Base-by-base conservation (phyloP, 2,797 vertebrate species). In the Acipenser transmontanus region DNA sequence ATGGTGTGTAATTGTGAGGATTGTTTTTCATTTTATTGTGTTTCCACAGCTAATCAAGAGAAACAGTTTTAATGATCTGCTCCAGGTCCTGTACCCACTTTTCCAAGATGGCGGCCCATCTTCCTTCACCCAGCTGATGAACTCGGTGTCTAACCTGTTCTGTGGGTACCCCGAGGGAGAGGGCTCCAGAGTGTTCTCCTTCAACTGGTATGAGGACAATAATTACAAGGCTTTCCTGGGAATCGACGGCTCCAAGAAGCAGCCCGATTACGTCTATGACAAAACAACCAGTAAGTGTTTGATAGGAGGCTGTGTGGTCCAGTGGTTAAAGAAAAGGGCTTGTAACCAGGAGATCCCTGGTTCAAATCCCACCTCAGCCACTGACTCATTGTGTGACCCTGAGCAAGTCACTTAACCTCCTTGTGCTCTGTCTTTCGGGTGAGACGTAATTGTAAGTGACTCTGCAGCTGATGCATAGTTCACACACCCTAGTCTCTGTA, bases 161-260 rank as follows among this genome's bases (percentile, higher is more conserved):
- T 98, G 96, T 71, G 94, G 95, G 57, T 97, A 97, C 78, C 93
- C 91, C 1, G 94, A 95, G 72, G 93, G 91, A 66, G 92, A 92
- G 14, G 95, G 94, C 73, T 90, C 94, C 68, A 83, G 88, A 63
- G 93, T 98, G 56, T 81, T 93, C 73, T 98, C 96, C 68, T 95
- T 95, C 75, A 98, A 98, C 84, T 98, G 95, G 96, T 98, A 96
- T 6, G 95, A 98, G 84, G 95, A 98, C 83, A 97, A 96, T 69
- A 96, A 98, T 88, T 97, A 97, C 80, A 98, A 95, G 80, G 93
- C 88, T 69, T 98, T 98, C 83, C 89, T 98, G 71, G 95, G 95
- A 8, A 93, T 96, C 68, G 87, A 91, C 68, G 78, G 88, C 56
- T 74, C 83, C 65, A 85, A 84, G 73, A 81, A 85, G 64, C 86